Evolutionary conservation across 2,888 invertebrate species (phyloP).

Genomic region (Mythimna albipuncta): DNA sequence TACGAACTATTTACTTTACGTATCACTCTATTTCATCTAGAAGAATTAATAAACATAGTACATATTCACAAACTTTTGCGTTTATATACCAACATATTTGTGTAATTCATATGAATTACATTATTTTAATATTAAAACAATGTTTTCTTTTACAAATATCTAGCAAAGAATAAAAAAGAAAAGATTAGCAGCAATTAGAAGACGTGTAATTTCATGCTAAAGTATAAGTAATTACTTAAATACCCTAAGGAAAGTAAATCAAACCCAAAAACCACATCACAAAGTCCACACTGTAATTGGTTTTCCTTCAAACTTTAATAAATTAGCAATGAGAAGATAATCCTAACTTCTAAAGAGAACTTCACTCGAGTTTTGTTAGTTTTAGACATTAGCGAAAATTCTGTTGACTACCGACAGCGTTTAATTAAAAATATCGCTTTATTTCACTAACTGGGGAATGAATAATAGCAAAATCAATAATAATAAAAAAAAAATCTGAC

Average conservation of each 20-base stretch:
- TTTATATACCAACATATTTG: too few species aligned
- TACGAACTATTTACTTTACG: too few species aligned
- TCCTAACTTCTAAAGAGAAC: constrained; percentile 11
- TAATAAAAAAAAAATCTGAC: too few species aligned
- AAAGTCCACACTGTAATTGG: constrained; percentile 44
- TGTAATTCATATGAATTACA: too few species aligned
- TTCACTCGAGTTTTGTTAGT: constrained; percentile 46
- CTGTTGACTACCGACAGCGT: background rate
- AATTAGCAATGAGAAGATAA: constrained; percentile 39
- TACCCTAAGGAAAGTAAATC: constrained; percentile 11
- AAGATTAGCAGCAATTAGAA: background rate
- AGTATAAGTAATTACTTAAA: constrained; percentile 11
- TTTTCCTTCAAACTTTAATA: constrained; percentile 27
- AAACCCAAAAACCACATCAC: constrained; percentile 3
- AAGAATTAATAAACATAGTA: too few species aligned
- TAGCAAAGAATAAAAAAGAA: background rate
- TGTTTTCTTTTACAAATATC: background rate
- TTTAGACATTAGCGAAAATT: constrained; percentile 21
- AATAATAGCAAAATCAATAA: too few species aligned
- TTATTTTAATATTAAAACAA: background rate
- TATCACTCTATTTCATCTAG: too few species aligned
- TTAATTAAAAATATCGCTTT: background rate
- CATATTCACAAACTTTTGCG: too few species aligned
- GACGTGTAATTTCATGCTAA: constrained; percentile 1
- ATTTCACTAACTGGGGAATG: background rate